phyloP scores from a whole-genome alignment of 2,888 invertebrate species.

The Aleiodes leptofemur region DNA sequence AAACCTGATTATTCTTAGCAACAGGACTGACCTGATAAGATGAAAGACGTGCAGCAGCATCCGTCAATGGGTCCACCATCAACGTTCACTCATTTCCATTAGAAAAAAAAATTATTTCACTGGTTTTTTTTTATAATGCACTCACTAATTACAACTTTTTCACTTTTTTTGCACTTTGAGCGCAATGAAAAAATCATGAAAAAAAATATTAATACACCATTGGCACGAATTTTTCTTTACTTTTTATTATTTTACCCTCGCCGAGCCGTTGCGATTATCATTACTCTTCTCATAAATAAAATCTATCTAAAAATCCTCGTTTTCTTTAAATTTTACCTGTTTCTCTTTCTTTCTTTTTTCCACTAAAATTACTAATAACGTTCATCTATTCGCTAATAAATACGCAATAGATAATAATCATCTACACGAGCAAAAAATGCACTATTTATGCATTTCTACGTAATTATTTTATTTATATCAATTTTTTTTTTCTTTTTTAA shows the following conservation, averaged over 20 bases:
- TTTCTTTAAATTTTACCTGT: neutral
- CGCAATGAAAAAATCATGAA: neutral
- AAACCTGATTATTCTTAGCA: slow-evolving; percentile 42
- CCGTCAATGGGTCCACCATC: slow-evolving; percentile 58
- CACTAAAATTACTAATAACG: slow-evolving; percentile 30
- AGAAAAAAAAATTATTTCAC: slow-evolving; percentile 37
- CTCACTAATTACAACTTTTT: slow-evolving; percentile 43
- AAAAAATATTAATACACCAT: slow-evolving; percentile 39
- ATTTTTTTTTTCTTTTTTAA: neutral
- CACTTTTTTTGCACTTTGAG: slow-evolving; percentile 14
- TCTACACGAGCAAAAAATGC: slow-evolving; percentile 66
- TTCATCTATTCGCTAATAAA: slow-evolving; percentile 51
- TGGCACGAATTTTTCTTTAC: slow-evolving; percentile 57
- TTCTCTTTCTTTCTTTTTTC: neutral
- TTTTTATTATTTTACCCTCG: slow-evolving; percentile 55
- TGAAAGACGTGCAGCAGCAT: slow-evolving; percentile 60
- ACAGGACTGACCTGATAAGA: slow-evolving; percentile 69
- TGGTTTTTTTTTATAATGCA: slow-evolving; percentile 32
- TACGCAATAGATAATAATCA: slow-evolving; percentile 52
- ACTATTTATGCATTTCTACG: slow-evolving; percentile 60
- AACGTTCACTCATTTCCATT: slow-evolving; percentile 5
- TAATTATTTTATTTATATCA: slow-evolving; percentile 49
- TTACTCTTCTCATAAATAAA: slow-evolving; percentile 59
- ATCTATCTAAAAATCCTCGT: slow-evolving; percentile 68
- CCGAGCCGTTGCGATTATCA: slow-evolving; percentile 66